phyloP scores from a whole-genome alignment of 2,888 invertebrate species.

The Chrysopilus asiliformis region DNA sequence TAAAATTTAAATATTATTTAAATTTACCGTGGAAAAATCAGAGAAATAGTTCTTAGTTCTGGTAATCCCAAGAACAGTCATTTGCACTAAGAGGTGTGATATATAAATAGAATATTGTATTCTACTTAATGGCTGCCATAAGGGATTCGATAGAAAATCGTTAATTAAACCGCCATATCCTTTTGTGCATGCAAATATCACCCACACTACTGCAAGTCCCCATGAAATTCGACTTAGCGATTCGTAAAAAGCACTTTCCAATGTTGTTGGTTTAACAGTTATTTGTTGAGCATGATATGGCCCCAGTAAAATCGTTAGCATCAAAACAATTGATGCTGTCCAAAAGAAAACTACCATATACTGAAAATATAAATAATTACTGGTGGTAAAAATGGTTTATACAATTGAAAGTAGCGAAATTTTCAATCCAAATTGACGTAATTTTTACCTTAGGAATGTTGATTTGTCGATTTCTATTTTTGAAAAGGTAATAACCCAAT shows the following conservation, averaged over 20 bases:
- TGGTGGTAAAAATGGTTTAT: too few relatives aligned
- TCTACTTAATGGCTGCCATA: conserved; percentile 17
- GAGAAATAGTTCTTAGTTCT: conserved; percentile 13
- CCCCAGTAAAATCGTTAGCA: conserved; percentile 14
- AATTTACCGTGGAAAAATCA: conserved; percentile 12
- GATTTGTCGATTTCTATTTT: conserved; percentile 26
- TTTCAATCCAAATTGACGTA: too few relatives aligned
- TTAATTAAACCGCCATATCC: too few relatives aligned
- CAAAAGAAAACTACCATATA: conserved; percentile 10
- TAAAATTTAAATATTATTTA: too few relatives aligned
- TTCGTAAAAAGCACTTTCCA: conserved; percentile 16
- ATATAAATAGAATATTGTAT: conserved; percentile 17
- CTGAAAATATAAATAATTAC: too few relatives aligned
- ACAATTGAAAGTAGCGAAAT: too few relatives aligned
- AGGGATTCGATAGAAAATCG: too few relatives aligned
- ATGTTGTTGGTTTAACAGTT: background rate
- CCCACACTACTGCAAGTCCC: conserved; percentile 16
- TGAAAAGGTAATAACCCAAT: conserved; percentile 31
- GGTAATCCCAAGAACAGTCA: conserved; percentile 9
- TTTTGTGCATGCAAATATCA: too few relatives aligned
- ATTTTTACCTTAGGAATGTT: conserved; percentile 22
- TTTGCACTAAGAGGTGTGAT: conserved; percentile 15
- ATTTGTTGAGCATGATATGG: conserved; percentile 10
- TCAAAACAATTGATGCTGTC: conserved; percentile 8
- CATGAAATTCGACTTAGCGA: conserved; percentile 15